Evolutionary conservation across 2,888 invertebrate species (phyloP).

Genomic region (Neoascia interrupta): DNA sequence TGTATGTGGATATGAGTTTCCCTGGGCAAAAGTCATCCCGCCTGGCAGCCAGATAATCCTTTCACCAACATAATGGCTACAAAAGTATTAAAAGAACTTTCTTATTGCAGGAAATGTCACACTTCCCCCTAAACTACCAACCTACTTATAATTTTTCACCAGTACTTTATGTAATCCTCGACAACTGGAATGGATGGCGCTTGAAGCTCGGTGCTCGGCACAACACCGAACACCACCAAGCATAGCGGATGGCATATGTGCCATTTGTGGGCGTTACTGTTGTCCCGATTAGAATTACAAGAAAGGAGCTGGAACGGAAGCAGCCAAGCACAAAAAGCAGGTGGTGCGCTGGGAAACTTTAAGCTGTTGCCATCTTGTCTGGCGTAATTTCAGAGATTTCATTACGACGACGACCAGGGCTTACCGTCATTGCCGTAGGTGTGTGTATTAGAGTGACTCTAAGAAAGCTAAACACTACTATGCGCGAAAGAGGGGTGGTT

Average conservation of each 20-base stretch:
- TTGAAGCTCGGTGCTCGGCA: slow-evolving; percentile 3
- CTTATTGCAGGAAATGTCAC: slow-evolving; percentile 66
- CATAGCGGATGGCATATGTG: slow-evolving; percentile 35
- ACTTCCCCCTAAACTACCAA: slow-evolving; percentile 48
- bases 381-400: slow-evolving; percentile 64
- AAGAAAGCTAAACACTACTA: slow-evolving; percentile 56
- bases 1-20: slow-evolving; percentile 55
- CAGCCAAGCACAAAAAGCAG: slow-evolving; percentile 50
- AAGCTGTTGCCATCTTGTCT: slow-evolving; percentile 69
- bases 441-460: slow-evolving; percentile 64
- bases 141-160: slow-evolving; percentile 62
- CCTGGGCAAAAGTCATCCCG: slow-evolving; percentile 47
- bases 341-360: slow-evolving; percentile 55
- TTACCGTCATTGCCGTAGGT: slow-evolving; percentile 43
- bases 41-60: slow-evolving; percentile 65
- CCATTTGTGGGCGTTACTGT: slow-evolving; percentile 7
- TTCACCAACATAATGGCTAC: slow-evolving; percentile 68
- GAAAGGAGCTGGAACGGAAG: slow-evolving; percentile 32
- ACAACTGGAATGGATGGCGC: slow-evolving; percentile 49
- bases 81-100: slow-evolving; percentile 69
- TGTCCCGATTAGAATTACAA: slow-evolving; percentile 54
- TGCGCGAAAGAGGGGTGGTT: slow-evolving; percentile 2
- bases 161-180: slow-evolving; percentile 62
- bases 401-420: slow-evolving; percentile 57
- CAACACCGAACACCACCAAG: slow-evolving; percentile 10